Evolutionary conservation across 2,797 vertebrate genomes (phyloP), one percentile per base, ranked within the genome.

Genomic region (Furcifer pardalis): DNA sequence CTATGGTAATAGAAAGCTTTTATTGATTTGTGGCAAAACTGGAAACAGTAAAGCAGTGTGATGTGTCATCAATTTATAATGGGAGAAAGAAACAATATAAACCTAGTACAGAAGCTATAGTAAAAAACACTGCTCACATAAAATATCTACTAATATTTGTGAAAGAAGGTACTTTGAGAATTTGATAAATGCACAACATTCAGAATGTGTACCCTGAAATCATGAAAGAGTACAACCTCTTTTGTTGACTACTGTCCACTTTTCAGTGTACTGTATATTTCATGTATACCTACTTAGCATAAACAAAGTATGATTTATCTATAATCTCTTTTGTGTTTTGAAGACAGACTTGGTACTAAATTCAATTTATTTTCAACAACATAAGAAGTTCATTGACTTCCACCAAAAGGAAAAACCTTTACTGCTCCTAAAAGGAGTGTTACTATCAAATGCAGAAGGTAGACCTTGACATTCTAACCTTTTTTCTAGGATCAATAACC

Each of bases 21-120:
- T 68, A 32, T n/a, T 32, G 21, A 75, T 72, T 86, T 9, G 4
- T 87, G 83, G 60, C 35, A n/a, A 65, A 77, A 68, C 3, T 0
- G 3, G 0, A 27, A 71, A 84, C 15, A 62, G 89, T 76, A 88
- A 87, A 62, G 19, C 32, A 25, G 25, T 0, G 0, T 30, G 72
- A 44, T 44, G 79, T 19, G 74, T 42, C 32, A 52, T 69, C 85
- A 87, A 65, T 65, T n/a, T 8, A 30, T 65, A 65, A 65, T 65
- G 25, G 25, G 30, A n/a, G 62, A 65, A 40, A 40, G 23, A 1
- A 42, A 69, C 25, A 23, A 42, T 44, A 78, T 63, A 13, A 19
- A 30, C 35, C 19, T 77, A 40, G 30, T 40, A 77, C 17, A 35
- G 25, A 46, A 74, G 40, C 12, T 5, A 32, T 37, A 68, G 2